Evolutionary conservation across 37 sponge, comb jelly and placozoan species (phyloP).

Genomic region (Agelas oroides): DNA sequence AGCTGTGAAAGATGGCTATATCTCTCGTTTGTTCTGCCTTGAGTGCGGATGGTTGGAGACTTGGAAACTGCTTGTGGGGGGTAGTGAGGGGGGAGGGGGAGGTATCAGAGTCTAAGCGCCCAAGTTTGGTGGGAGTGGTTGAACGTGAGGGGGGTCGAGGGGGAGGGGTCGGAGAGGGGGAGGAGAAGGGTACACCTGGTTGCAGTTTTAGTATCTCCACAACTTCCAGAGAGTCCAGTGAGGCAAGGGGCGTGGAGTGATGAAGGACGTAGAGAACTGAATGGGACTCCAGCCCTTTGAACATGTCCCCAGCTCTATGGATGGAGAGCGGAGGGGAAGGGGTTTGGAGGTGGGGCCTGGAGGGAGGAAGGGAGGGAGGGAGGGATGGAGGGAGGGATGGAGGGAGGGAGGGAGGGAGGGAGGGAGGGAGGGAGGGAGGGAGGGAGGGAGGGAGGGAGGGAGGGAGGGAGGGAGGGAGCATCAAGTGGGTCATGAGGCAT

Average conservation of each 20-base stretch:
- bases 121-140: slow-evolving; percentile 53
- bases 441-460: no score
- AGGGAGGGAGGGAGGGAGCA: no score
- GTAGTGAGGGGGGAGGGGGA: slow-evolving; percentile 20
- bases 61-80: not conserved
- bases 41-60: slow-evolving; percentile 16
- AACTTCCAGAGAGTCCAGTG: slow-evolving; percentile 81
- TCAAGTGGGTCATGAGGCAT: no score
- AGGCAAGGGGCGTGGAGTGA: slow-evolving; percentile 82
- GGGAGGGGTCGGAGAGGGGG: slow-evolving; percentile 42
- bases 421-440: no score
- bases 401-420: no score
- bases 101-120: slow-evolving; percentile 1
- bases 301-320: slow-evolving; percentile 78
- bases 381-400: no score
- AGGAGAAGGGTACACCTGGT: slow-evolving; percentile 60
- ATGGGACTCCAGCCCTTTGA: slow-evolving; percentile 90
- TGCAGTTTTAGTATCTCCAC: slow-evolving; percentile 81
- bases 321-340: slow-evolving; percentile 7
- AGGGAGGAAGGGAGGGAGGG: not conserved
- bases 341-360: slow-evolving; percentile 17
- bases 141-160: slow-evolving; percentile 58
- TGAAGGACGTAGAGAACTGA: slow-evolving; percentile 92
- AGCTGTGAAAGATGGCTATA: slow-evolving; percentile 79
- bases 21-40: slow-evolving; percentile 86